Percentiles rank a stretch among this genome's conserved stretches.
These are phyloP conservation scores for Cataglyphis hispanica DNA, from an alignment of 1,140 invertebrate genomes.

Conservation along the genomic window DNA sequence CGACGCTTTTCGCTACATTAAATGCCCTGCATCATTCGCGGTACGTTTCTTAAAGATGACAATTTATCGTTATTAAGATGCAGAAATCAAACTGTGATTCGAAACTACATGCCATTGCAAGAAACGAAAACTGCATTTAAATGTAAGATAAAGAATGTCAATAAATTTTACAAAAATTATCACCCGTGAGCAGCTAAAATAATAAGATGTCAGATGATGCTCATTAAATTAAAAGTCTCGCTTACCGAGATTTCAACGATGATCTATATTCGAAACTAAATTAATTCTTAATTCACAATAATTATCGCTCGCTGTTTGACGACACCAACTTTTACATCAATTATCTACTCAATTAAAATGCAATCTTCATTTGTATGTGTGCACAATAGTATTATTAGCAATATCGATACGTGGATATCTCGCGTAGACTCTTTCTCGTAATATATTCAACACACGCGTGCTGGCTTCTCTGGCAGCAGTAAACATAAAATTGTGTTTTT, in stretches of 20 bases:
- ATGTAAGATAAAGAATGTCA: neutral
- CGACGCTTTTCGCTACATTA: neutral
- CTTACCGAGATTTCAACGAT: neutral
- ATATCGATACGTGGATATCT: neutral
- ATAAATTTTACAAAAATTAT: slow-evolving; percentile 23
- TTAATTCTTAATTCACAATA: slow-evolving; percentile 2
- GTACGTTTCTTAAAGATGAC: slow-evolving; percentile 9
- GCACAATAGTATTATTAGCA: neutral
- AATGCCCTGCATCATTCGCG: neutral
- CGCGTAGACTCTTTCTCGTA: too few relatives aligned
- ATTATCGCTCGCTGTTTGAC: neutral
- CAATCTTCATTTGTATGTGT: neutral
- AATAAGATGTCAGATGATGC: neutral
- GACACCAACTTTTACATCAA: neutral
- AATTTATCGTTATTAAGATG: slow-evolving; percentile 3
- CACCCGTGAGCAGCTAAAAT: neutral
- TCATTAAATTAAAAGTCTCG: neutral
- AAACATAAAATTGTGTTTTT: neutral
- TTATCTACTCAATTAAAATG: neutral
- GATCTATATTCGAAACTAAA: neutral
- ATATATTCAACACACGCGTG: slow-evolving; percentile 20
- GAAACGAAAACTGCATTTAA: slow-evolving; percentile 12
- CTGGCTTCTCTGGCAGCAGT: neutral
- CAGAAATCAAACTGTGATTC: neutral
- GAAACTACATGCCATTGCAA: neutral